Conservation (phyloP, 2,113 vertebrate genomes). For the Polypterus senegalus region DNA sequence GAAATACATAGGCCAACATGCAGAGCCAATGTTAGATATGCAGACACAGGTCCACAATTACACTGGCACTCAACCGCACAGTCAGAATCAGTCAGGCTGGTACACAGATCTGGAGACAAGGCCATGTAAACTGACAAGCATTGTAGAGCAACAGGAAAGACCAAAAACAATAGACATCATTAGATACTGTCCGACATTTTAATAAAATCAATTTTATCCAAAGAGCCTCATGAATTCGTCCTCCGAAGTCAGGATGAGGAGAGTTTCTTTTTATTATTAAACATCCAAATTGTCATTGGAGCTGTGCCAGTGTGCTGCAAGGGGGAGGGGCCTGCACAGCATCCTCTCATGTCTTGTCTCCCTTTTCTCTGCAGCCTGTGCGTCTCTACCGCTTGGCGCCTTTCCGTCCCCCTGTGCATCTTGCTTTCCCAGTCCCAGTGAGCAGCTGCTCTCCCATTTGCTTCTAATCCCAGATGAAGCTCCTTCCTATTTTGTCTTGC, state of each 20-base stretch:
- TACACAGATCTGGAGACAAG: background rate
- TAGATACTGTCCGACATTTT: too few relatives aligned
- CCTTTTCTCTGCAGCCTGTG: background rate
- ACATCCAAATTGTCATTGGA: too few relatives aligned
- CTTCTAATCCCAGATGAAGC: conserved; percentile 16
- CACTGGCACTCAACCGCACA: background rate
- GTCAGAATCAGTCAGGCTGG: background rate
- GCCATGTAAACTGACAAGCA: background rate
- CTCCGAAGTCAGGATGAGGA: too few relatives aligned
- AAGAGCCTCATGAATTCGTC: too few relatives aligned
- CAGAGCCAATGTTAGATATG: background rate
- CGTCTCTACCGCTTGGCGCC: background rate
- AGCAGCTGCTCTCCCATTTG: conserved; percentile 12
- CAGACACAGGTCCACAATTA: background rate
- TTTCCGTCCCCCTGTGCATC: background rate
- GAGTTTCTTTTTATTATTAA: too few relatives aligned
- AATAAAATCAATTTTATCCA: too few relatives aligned
- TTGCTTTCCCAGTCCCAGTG: background rate
- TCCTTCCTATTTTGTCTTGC: conserved; percentile 14
- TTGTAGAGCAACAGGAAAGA: too few relatives aligned
- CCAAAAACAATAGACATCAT: too few relatives aligned
- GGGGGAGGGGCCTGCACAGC: too few relatives aligned
- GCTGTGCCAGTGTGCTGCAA: too few relatives aligned
- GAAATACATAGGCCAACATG: background rate
- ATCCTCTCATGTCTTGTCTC: background rate